A percentile compares a stretch with the other conserved stretches of the same genome.
These are phyloP conservation scores for Noctilio leporinus DNA, from an alignment of 2,113 vertebrate genomes.

Conservation along the genomic window DNA sequence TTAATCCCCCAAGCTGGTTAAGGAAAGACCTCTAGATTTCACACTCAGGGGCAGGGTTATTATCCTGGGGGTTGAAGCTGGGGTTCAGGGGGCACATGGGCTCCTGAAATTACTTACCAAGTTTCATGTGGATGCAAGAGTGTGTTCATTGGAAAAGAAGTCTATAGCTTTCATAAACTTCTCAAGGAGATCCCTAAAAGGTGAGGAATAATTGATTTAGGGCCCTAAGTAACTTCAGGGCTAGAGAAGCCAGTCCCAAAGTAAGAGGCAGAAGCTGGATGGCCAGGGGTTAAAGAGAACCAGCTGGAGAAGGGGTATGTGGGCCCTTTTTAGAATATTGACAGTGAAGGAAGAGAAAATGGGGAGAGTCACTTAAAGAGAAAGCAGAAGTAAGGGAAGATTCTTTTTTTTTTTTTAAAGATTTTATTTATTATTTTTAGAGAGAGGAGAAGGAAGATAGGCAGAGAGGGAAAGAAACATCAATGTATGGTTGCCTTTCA, in stretches of 20 bases:
- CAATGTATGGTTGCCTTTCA: too few species aligned
- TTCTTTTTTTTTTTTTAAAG: too few species aligned
- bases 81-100: background rate
- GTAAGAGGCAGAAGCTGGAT: background rate
- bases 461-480: too few species aligned
- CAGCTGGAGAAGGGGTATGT: too few species aligned
- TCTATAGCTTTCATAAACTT: background rate
- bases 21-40: background rate
- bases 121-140: background rate
- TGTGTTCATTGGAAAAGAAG: background rate
- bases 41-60: background rate
- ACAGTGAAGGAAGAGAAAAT: background rate
- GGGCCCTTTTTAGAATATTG: background rate
- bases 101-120: background rate
- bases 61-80: background rate
- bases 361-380: background rate
- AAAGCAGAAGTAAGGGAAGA: background rate
- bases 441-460: too few species aligned
- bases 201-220: background rate
- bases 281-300: background rate
- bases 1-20: background rate
- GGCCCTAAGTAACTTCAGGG: background rate
- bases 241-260: background rate
- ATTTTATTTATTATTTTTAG: too few species aligned
- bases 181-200: background rate